Percentiles rank a stretch among this genome's conserved stretches.
phyloP scores from a whole-genome alignment of 2,888 invertebrate genomes.

The Linyphia triangularis region DNA sequence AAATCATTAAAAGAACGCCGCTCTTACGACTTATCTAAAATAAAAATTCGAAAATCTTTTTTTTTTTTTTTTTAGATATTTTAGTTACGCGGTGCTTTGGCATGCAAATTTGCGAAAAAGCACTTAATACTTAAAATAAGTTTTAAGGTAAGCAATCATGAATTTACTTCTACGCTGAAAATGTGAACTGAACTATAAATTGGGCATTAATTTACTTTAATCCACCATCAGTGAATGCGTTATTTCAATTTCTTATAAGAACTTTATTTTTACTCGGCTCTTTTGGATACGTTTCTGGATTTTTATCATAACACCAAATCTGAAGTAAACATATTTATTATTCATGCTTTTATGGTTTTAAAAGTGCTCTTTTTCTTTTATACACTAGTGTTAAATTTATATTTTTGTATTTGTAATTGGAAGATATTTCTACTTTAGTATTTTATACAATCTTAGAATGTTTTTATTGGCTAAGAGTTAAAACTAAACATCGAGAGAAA shows the following conservation, averaged over 20 bases:
- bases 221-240: background rate
- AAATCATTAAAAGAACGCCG: background rate
- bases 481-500: too few species aligned
- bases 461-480: too few species aligned
- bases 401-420: too few species aligned
- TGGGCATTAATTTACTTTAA: constrained; percentile 23
- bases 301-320: too few species aligned
- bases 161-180: constrained; percentile 7
- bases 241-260: constrained; percentile 9
- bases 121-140: constrained; percentile 37
- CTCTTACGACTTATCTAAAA: background rate
- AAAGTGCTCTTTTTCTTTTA: too few species aligned
- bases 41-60: background rate
- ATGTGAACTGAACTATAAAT: constrained; percentile 25
- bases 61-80: constrained; percentile 14
- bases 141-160: constrained; percentile 16
- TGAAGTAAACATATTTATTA: too few species aligned
- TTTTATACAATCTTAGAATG: too few species aligned
- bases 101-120: constrained; percentile 27
- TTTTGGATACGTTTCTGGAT: too few species aligned
- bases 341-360: too few species aligned
- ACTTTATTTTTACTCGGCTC: background rate
- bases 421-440: too few species aligned
- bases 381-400: too few species aligned
- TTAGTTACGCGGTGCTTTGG: background rate